Conservation (phyloP, 1,140 invertebrate genomes). For the Brachionus koreanus region DNA sequence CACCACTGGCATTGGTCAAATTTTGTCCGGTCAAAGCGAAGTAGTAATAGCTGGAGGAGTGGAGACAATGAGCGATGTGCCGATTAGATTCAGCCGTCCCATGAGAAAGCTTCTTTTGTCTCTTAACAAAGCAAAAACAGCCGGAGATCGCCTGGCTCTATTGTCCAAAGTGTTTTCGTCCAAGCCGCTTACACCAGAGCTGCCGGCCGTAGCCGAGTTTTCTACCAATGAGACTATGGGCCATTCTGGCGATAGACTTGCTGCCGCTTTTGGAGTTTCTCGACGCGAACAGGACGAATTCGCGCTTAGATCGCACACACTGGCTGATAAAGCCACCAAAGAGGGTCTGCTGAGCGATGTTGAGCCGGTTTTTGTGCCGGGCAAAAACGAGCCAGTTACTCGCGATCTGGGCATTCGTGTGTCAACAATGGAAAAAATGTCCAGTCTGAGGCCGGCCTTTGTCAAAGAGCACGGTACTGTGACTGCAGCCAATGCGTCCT, state of each 20-base stretch:
- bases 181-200: slow-evolving; percentile 46
- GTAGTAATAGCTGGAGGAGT: slow-evolving; percentile 88
- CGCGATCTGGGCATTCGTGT: slow-evolving; percentile 94
- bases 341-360: slow-evolving; percentile 85
- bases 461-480: slow-evolving; percentile 95
- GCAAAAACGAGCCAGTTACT: slow-evolving; percentile 66
- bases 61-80: slow-evolving; percentile 96
- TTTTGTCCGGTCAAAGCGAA: slow-evolving; percentile 82
- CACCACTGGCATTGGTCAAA: slow-evolving; percentile 67
- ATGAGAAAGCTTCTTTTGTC: slow-evolving; percentile 82
- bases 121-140: slow-evolving; percentile 85
- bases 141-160: slow-evolving; percentile 70
- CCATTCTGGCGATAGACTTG: slow-evolving; percentile 87
- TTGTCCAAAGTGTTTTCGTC: slow-evolving; percentile 58
- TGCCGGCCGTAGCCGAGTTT: slow-evolving; percentile 93
- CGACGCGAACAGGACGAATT: slow-evolving; percentile 90
- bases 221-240: slow-evolving; percentile 97
- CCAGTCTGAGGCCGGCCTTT: slow-evolving; percentile 90
- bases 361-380: slow-evolving; percentile 72
- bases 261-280: slow-evolving; percentile 83
- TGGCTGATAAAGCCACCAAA: slow-evolving; percentile 79
- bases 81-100: slow-evolving; percentile 86
- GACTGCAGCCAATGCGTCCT: slow-evolving; percentile 93
- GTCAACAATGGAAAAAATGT: slow-evolving; percentile 79
- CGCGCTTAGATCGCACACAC: slow-evolving; percentile 80